Evolutionary conservation across 2,888 invertebrate species (phyloP).

Genomic region (Pristionchus arcanus): DNA sequence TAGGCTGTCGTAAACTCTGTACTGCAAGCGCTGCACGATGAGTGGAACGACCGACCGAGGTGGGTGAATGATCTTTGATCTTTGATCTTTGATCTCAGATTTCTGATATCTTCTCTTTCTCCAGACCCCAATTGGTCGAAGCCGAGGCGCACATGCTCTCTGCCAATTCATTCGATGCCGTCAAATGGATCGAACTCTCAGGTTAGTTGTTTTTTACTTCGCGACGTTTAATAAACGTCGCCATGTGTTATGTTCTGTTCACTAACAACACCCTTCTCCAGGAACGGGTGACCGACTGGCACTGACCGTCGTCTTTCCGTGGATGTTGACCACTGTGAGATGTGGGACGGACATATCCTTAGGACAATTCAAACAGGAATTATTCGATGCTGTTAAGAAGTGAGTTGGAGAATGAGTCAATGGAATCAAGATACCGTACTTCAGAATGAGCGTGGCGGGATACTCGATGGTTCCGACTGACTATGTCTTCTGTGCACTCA

Average conservation of each 20-base stretch:
- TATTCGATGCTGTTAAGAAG: conserved; percentile 67
- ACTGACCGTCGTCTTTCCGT: conserved; percentile 63
- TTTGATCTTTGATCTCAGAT: not conserved
- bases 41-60: conserved; percentile 54
- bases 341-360: conserved; percentile 62
- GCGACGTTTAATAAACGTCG: not conserved
- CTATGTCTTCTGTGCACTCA: conserved; percentile 65
- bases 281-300: conserved; percentile 54
- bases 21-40: conserved; percentile 54
- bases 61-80: not conserved
- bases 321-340: conserved; percentile 67
- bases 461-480: conserved; percentile 61
- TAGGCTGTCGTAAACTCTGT: conserved; percentile 50
- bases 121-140: conserved; percentile 23
- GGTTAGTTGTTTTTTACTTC: not conserved
- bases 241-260: not conserved
- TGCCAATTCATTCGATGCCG: conserved; percentile 30
- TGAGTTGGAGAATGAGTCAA: conserved; percentile 7
- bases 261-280: not conserved
- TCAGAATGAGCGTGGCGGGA: conserved; percentile 59
- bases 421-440: not conserved
- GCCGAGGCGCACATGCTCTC: conserved; percentile 31
- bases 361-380: conserved; percentile 65
- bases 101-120: not conserved
- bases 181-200: conserved; percentile 42